Conservation (phyloP, 2,113 vertebrate species). For the Eulacestoma nigropectus region DNA sequence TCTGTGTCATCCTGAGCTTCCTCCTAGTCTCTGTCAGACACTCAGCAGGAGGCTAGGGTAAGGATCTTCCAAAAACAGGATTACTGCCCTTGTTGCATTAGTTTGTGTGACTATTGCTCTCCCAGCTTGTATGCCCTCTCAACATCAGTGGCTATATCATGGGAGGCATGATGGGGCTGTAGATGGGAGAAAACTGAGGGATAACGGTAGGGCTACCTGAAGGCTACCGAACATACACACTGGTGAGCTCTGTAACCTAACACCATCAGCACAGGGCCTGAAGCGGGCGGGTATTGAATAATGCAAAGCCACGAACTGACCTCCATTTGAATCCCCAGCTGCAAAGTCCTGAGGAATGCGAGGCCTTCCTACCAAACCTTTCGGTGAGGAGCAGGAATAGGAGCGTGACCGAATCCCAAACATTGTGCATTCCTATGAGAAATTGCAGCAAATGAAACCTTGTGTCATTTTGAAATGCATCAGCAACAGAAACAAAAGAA, state of each 20-base stretch:
- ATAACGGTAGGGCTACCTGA: fast-evolving
- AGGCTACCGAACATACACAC: fast-evolving
- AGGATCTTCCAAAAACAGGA: not conserved
- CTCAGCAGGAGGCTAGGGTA: not conserved
- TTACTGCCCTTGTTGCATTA: not conserved
- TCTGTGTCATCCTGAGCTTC: not conserved
- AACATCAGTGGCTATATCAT: not conserved
- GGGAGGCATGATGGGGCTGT: fast-evolving
- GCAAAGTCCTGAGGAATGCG: conserved; percentile 67
- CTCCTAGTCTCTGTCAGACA: not conserved
- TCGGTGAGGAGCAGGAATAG: conserved; percentile 91
- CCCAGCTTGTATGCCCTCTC: not conserved
- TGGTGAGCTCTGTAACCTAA: not conserved
- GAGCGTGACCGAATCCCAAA: conserved; percentile 86
- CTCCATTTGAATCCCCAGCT: conserved; percentile 66
- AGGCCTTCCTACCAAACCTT: conserved; percentile 76
- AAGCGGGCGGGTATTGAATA: not conserved
- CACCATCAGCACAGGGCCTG: not conserved
- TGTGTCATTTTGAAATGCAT: not conserved
- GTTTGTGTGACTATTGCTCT: not conserved
- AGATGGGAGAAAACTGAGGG: not conserved
- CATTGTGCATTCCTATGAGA: conserved; percentile 73
- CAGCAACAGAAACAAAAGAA: not conserved
- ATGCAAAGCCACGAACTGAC: conserved; percentile 68
- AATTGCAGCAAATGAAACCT: not conserved